A percentile compares a stretch with the other conserved stretches of the same genome.
phyloP scores from a whole-genome alignment of 1,140 invertebrate genomes.

The Brachionus manjavacas region DNA sequence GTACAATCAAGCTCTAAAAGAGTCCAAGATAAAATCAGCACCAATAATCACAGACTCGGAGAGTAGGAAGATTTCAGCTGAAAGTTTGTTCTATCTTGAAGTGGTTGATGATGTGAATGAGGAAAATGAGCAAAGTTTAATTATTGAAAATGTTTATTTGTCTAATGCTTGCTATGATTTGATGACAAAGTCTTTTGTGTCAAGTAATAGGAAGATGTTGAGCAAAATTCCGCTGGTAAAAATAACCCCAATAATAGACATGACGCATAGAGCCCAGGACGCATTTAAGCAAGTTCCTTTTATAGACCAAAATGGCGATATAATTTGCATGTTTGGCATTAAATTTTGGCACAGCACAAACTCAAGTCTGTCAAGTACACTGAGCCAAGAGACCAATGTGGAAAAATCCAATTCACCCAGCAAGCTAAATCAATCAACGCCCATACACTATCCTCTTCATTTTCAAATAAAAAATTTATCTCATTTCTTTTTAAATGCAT shows the following conservation, averaged over 20 bases:
- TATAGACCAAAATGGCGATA: background rate
- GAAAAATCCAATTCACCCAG: background rate
- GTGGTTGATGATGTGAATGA: background rate
- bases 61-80: background rate
- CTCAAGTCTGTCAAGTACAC: slow-evolving; percentile 9
- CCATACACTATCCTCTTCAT: background rate
- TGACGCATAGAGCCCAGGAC: background rate
- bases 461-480: background rate
- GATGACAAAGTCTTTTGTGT: background rate
- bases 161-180: slow-evolving; percentile 5
- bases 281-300: background rate
- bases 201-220: background rate
- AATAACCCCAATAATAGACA: background rate
- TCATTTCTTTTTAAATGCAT: background rate
- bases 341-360: background rate
- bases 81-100: background rate
- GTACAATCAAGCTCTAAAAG: background rate
- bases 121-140: background rate
- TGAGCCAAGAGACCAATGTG: background rate
- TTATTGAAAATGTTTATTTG: background rate
- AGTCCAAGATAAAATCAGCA: background rate
- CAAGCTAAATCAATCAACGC: background rate
- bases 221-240: background rate
- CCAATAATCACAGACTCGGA: background rate
- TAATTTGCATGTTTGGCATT: background rate